Evolutionary conservation across 2,113 vertebrate species (phyloP).

Genomic region (Microcebus tavaratra): DNA sequence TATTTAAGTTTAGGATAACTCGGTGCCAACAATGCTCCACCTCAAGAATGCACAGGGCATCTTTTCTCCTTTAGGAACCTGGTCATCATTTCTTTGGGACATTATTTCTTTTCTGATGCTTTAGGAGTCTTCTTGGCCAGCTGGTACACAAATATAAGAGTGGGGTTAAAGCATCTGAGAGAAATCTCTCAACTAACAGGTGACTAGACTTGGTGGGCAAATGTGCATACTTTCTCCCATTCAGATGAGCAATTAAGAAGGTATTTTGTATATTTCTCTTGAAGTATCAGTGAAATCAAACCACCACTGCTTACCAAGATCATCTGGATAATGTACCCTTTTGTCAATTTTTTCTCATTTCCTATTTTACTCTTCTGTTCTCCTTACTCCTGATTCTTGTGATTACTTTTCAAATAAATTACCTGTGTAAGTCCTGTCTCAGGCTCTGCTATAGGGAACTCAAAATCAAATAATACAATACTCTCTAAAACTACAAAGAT

Average conservation of each 20-base stretch:
- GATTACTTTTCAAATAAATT: background rate
- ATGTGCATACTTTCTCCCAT: fast-evolving
- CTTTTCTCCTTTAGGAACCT: background rate
- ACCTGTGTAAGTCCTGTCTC: background rate
- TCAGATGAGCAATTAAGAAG: background rate
- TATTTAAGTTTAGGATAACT: background rate
- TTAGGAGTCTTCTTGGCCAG: background rate
- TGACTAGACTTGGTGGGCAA: background rate
- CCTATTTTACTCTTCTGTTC: background rate
- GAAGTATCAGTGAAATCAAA: background rate
- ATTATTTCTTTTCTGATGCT: background rate
- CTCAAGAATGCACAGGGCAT: background rate
- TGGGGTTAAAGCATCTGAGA: background rate
- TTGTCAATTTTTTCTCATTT: background rate
- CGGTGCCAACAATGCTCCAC: too few relatives aligned
- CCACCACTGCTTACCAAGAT: background rate
- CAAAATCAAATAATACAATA: background rate
- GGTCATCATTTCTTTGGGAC: background rate
- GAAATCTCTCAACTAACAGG: background rate
- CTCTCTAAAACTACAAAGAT: background rate
- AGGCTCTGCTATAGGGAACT: background rate
- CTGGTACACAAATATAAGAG: background rate
- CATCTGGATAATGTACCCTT: background rate
- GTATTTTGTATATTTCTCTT: background rate
- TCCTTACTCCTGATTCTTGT: background rate